A percentile compares a stretch with the other conserved stretches of the same genome.
Conservation (phyloP, 2,888 invertebrate species). For the Arge pagana region DNA sequence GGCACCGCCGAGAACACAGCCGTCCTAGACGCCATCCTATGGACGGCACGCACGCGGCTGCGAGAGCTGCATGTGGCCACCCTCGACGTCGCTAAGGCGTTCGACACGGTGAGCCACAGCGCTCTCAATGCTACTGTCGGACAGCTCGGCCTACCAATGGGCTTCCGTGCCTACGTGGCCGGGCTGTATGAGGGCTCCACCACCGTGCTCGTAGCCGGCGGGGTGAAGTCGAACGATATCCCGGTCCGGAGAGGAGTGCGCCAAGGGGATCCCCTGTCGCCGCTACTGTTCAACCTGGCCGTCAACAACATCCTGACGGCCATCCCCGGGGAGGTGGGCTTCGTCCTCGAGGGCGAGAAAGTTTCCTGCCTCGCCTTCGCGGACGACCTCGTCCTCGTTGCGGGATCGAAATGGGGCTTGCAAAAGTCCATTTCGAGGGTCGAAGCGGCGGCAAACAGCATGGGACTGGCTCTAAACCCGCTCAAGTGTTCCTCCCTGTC, state of each 20-base stretch:
- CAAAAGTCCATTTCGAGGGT: constrained; percentile 37
- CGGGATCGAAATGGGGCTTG: constrained; percentile 42
- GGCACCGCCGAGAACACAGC: constrained; percentile 35
- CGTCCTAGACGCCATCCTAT: constrained; percentile 25
- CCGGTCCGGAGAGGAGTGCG: constrained; percentile 22
- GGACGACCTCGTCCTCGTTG: constrained; percentile 48
- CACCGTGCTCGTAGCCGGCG: constrained; percentile 31
- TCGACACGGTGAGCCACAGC: constrained; percentile 49
- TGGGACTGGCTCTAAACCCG: constrained; percentile 33
- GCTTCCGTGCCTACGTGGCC: constrained; percentile 43
- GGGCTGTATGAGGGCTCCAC: constrained; percentile 44
- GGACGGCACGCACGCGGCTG: constrained; percentile 33
- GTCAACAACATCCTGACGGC: constrained; percentile 14
- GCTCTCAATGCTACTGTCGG: constrained; percentile 44
- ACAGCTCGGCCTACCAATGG: constrained; percentile 43
- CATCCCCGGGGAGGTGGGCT: constrained; percentile 28
- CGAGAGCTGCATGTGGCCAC: constrained; percentile 51
- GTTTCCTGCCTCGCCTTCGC: constrained; percentile 50
- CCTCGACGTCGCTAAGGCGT: constrained; percentile 57
- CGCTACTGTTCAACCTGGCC: constrained; percentile 27
- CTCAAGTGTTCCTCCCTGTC: constrained; percentile 6
- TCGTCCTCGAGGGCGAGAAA: too few species aligned
- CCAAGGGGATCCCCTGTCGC: constrained; percentile 31
- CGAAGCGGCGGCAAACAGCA: constrained; percentile 15
- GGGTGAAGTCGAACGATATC: not conserved